Evolutionary conservation across 2,888 invertebrate genomes (phyloP).

Genomic region (Chymomyza procnemis): DNA sequence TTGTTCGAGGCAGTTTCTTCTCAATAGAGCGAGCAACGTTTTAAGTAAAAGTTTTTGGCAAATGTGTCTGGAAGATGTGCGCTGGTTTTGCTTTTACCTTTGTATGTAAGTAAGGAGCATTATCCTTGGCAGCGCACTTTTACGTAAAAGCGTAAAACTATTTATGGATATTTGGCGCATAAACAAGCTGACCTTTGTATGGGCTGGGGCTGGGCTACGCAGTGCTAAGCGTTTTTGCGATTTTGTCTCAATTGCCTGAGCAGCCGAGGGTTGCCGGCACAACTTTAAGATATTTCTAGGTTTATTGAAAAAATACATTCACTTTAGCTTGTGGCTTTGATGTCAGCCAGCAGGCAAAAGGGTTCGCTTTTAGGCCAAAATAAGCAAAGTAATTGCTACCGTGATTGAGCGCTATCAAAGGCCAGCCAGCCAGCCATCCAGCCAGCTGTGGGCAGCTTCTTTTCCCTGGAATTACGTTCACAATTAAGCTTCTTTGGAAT

Average conservation of each 20-base stretch:
- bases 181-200: constrained; percentile 63
- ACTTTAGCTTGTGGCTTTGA: constrained; percentile 32
- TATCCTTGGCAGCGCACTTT: constrained; percentile 52
- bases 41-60: constrained; percentile 46
- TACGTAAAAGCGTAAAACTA: constrained; percentile 64
- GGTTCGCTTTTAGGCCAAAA: neutral
- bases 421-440: neutral
- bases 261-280: neutral
- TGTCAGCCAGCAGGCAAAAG: constrained; percentile 16
- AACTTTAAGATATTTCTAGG: constrained; percentile 55
- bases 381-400: neutral
- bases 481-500: constrained; percentile 36
- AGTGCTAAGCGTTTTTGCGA: constrained; percentile 1
- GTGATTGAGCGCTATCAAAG: neutral
- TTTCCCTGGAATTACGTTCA: constrained; percentile 23
- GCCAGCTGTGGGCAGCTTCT: no score
- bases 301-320: constrained; percentile 23
- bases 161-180: constrained; percentile 70
- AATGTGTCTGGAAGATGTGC: constrained; percentile 59
- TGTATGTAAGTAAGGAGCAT: constrained; percentile 33
- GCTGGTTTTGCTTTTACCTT: constrained; percentile 45
- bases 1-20: constrained; percentile 60
- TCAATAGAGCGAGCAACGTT: constrained; percentile 31
- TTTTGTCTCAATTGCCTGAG: neutral
- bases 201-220: constrained; percentile 8